These are phyloP conservation scores for Heliconius melpomene DNA, from an alignment of 1,140 invertebrate genomes.

Conservation along the genomic window DNA sequence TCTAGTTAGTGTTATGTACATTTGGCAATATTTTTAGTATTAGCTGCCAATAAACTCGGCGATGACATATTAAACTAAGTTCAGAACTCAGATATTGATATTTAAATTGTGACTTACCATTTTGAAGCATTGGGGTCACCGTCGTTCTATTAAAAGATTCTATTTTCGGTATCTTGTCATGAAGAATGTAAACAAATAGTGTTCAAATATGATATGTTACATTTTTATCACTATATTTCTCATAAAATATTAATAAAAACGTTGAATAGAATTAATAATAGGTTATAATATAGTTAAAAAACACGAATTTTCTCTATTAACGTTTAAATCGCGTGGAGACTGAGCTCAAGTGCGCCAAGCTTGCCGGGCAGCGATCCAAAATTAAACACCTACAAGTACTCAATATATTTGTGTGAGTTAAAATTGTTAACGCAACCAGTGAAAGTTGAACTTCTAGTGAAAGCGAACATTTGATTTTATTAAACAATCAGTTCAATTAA, in stretches of 20 bases:
- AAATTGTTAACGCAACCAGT: conserved; percentile 49
- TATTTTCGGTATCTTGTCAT: conserved; percentile 60
- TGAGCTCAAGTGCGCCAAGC: conserved; percentile 61
- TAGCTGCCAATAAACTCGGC: conserved; percentile 46
- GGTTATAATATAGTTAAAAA: conserved; percentile 1
- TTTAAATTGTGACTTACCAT: conserved; percentile 62
- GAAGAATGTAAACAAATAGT: conserved; percentile 57
- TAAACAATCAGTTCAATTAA: not conserved
- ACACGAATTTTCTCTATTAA: conserved; percentile 50
- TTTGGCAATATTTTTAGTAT: conserved; percentile 47
- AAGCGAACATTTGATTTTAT: not conserved
- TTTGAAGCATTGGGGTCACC: conserved; percentile 57
- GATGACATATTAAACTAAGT: conserved; percentile 44
- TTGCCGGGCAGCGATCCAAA: conserved; percentile 71
- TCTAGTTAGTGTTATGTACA: conserved; percentile 15
- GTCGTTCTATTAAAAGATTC: conserved; percentile 73
- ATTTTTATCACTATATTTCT: not conserved
- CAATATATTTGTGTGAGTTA: conserved; percentile 55
- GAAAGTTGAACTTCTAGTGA: conserved; percentile 21
- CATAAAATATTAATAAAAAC: not conserved
- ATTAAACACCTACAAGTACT: conserved; percentile 67
- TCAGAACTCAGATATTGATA: conserved; percentile 46
- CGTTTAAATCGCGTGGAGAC: conserved; percentile 55
- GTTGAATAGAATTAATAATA: not conserved
- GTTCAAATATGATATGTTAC: not conserved